Evolutionary conservation across 1,140 invertebrate species (phyloP).

Genomic region (Octopus sinensis): DNA sequence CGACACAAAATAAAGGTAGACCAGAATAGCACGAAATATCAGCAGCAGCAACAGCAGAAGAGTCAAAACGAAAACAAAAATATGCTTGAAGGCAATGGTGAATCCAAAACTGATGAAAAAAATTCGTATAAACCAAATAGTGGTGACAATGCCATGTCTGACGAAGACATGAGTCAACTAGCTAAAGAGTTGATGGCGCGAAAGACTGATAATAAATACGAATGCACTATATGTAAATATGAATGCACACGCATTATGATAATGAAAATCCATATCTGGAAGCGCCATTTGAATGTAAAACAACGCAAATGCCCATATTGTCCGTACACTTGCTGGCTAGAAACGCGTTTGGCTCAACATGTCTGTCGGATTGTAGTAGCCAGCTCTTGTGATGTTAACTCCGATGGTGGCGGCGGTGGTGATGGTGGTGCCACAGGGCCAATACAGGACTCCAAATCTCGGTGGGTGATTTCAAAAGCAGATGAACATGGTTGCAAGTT

Average conservation of each 20-base stretch:
- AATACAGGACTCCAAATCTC: not conserved
- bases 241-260: constrained; percentile 3
- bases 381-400: not conserved
- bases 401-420: not conserved
- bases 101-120: not conserved
- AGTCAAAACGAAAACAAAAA: not conserved
- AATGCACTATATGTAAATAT: not conserved
- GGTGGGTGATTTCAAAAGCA: not conserved
- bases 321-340: not conserved
- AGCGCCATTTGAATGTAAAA: not conserved
- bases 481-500: constrained; percentile 1
- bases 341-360: not conserved
- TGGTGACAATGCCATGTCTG: not conserved
- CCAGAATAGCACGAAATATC: not conserved
- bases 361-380: not conserved
- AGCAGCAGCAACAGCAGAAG: not conserved
- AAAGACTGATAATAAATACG: not conserved
- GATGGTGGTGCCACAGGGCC: not conserved
- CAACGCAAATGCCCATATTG: not conserved
- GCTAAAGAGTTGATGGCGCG: not conserved
- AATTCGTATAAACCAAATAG: not conserved
- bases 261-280: constrained; percentile 11
- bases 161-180: not conserved
- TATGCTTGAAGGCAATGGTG: not conserved
- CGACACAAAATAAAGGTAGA: not conserved